A percentile compares a stretch with the other conserved stretches of the same genome.
These are phyloP conservation scores for Caenorhabditis afra DNA, from an alignment of 2,888 invertebrate species.

Conservation along the genomic window DNA sequence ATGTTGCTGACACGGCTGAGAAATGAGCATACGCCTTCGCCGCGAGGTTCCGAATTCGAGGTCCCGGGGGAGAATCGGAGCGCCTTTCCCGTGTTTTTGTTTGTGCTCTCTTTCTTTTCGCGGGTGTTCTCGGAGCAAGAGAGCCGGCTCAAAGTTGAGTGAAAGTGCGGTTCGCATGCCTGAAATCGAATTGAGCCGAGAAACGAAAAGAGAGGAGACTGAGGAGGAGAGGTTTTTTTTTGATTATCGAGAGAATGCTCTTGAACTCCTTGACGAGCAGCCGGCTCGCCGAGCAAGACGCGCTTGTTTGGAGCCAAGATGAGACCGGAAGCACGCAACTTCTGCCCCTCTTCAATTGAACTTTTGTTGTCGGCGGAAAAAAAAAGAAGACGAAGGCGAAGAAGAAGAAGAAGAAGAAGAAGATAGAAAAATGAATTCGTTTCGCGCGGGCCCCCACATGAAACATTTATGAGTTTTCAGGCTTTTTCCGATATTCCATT, in stretches of 20 bases:
- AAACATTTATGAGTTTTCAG: slow-evolving; percentile 9
- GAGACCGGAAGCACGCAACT: slow-evolving; percentile 11
- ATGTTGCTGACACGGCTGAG: slow-evolving; percentile 12
- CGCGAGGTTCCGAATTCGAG: not conserved
- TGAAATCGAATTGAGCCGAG: slow-evolving; percentile 11
- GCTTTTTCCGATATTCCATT: not conserved
- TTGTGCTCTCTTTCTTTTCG: not conserved
- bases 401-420: not conserved
- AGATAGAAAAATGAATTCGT: slow-evolving; percentile 10
- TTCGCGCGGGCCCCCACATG: slow-evolving; percentile 1
- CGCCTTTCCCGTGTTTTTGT: slow-evolving; percentile 12
- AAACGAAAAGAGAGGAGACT: not conserved
- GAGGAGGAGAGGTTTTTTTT: slow-evolving; percentile 1
- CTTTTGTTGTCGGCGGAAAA: slow-evolving; percentile 4
- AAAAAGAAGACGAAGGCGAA: not conserved
- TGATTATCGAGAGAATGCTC: too few relatives aligned
- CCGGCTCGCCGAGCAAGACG: not conserved
- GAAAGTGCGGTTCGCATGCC: slow-evolving; percentile 5
- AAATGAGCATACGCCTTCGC: slow-evolving; percentile 1
- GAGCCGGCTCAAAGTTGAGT: not conserved
- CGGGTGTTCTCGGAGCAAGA: slow-evolving; percentile 12
- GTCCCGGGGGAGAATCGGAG: slow-evolving; percentile 42
- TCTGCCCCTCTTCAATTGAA: slow-evolving; percentile 1
- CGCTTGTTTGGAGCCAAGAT: not conserved
- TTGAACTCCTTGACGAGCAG: too few relatives aligned